Evolutionary conservation across 2,113 vertebrate genomes (phyloP).

Genomic region (Mirounga angustirostris): DNA sequence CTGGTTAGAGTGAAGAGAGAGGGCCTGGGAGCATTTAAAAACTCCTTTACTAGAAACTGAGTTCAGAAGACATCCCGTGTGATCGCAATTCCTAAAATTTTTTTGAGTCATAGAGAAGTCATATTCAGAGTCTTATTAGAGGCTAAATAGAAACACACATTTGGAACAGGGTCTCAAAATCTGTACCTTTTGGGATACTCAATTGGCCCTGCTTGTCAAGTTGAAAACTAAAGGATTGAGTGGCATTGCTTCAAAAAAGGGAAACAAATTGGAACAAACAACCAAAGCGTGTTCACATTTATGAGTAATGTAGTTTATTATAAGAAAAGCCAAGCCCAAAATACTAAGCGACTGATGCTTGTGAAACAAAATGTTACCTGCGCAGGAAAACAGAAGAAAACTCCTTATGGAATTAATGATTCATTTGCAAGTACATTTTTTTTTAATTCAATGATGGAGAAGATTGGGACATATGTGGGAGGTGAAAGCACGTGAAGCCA

Average conservation of each 20-base stretch:
- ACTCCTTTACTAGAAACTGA: neutral
- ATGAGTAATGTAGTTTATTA: slow-evolving; percentile 62
- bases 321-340: slow-evolving; percentile 61
- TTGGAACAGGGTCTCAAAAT: neutral
- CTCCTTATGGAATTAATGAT: slow-evolving; percentile 64
- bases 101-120: neutral
- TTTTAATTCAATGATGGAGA: slow-evolving; percentile 58
- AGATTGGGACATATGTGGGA: slow-evolving; percentile 64
- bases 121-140: neutral
- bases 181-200: neutral
- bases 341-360: slow-evolving; percentile 23
- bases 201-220: neutral
- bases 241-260: neutral
- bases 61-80: neutral
- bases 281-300: slow-evolving; percentile 7
- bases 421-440: slow-evolving; percentile 69
- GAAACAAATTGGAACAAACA: slow-evolving; percentile 60
- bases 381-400: slow-evolving; percentile 45
- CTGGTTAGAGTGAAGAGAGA: neutral
- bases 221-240: slow-evolving; percentile 19
- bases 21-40: neutral
- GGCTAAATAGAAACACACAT: neutral
- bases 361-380: slow-evolving; percentile 74
- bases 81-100: neutral
- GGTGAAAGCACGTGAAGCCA: slow-evolving; percentile 50